Evolutionary conservation across 2,797 vertebrate species (phyloP).

Genomic region (Rhincodon typus): DNA sequence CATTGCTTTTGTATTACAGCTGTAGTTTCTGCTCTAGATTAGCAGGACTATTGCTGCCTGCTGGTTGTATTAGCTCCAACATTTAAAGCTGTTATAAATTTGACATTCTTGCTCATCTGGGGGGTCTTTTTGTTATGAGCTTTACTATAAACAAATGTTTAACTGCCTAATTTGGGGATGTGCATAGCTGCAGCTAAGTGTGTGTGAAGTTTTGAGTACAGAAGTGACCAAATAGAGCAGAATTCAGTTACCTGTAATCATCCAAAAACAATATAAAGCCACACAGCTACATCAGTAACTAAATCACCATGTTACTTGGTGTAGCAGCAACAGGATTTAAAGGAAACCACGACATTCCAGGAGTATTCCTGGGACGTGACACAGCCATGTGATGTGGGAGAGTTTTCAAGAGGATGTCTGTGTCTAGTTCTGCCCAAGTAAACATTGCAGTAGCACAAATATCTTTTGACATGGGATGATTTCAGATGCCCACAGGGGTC

Average conservation of each 20-base stretch:
- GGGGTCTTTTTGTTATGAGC: not conserved
- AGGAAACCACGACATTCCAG: not conserved
- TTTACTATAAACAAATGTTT: not conserved
- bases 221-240: not conserved
- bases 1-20: not conserved
- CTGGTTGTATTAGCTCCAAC: not conserved
- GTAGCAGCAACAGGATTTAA: too few relatives aligned
- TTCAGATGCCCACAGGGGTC: not conserved
- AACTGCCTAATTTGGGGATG: not conserved
- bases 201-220: not conserved
- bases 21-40: too few relatives aligned
- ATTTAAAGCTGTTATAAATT: not conserved
- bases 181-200: not conserved
- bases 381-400: not conserved
- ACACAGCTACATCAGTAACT: not conserved
- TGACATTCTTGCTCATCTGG: not conserved
- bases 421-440: not conserved
- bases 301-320: not conserved
- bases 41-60: not conserved
- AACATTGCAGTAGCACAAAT: not conserved
- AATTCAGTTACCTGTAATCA: constrained; percentile 6
- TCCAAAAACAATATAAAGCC: not conserved
- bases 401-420: not conserved
- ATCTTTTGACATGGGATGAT: not conserved
- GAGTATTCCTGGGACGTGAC: not conserved